Conservation (phyloP, 2,888 invertebrate genomes). For the Caenorhabditis plicata region DNA sequence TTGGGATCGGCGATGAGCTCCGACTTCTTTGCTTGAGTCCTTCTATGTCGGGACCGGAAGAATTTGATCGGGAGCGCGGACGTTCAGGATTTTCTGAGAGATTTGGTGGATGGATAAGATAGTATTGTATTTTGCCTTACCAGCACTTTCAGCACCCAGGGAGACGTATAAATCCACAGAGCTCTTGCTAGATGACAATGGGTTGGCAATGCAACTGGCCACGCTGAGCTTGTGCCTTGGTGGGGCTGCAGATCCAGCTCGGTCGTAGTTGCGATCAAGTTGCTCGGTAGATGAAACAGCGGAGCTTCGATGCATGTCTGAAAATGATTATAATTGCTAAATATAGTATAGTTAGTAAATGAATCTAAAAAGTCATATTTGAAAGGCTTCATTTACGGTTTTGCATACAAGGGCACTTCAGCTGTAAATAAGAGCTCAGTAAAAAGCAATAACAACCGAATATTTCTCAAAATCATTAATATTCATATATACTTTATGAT, state of each 20-base stretch:
- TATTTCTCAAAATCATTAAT: too few species aligned
- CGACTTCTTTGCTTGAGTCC: slow-evolving; percentile 27
- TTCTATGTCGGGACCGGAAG: slow-evolving; percentile 46
- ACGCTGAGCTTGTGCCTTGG: slow-evolving; percentile 44
- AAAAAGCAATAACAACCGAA: too few species aligned
- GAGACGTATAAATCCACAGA: slow-evolving; percentile 48
- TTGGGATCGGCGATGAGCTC: slow-evolving; percentile 29
- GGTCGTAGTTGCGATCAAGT: too few species aligned
- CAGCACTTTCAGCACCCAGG: slow-evolving; percentile 20
- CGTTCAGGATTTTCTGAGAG: slow-evolving; percentile 7
- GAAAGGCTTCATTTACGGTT: too few species aligned
- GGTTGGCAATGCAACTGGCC: slow-evolving; percentile 39
- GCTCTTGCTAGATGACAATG: slow-evolving; percentile 42
- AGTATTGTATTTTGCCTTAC: too few species aligned
- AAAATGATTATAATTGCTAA: too few species aligned
- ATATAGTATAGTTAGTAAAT: too few species aligned
- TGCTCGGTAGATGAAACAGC: slow-evolving; percentile 56
- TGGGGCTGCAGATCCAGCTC: too few species aligned
- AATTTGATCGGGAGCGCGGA: slow-evolving; percentile 45
- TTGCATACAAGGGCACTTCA: too few species aligned
- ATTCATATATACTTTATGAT: too few species aligned
- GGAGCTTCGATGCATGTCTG: slow-evolving; percentile 47
- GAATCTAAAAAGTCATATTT: neutral
- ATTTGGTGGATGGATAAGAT: too few species aligned
- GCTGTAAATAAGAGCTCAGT: too few species aligned